Percentiles rank a stretch among this genome's conserved stretches.
Evolutionary conservation across 2,113 vertebrate species (phyloP).

Genomic region (Macroglossus sobrinus): DNA sequence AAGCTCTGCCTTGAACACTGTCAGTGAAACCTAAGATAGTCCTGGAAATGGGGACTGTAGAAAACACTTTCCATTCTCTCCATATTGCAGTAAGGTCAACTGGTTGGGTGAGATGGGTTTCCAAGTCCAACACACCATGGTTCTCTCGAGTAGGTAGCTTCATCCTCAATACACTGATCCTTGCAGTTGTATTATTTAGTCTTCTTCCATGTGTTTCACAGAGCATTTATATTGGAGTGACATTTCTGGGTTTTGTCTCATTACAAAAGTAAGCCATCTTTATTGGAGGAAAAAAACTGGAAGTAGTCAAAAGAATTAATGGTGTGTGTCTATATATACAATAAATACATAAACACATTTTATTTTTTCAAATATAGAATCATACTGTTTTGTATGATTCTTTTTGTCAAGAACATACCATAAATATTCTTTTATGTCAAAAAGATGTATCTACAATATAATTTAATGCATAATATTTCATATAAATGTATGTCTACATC

Average conservation of each 20-base stretch:
- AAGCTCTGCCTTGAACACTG: not conserved
- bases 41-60: not conserved
- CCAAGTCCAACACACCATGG: not conserved
- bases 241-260: not conserved
- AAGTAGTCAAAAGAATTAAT: not conserved
- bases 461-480: not conserved
- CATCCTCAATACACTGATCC: not conserved
- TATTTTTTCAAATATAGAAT: not conserved
- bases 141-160: not conserved
- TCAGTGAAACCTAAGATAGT: not conserved
- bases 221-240: not conserved
- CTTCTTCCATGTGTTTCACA: not conserved
- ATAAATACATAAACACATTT: not conserved
- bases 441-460: not conserved
- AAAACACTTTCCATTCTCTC: not conserved
- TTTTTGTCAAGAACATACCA: not conserved
- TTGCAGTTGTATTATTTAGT: not conserved
- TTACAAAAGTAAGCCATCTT: not conserved
- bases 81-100: too few relatives aligned
- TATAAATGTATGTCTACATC: not conserved
- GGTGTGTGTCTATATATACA: not conserved
- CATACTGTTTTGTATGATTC: not conserved
- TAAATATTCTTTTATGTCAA: not conserved
- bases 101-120: not conserved
- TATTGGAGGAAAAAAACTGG: not conserved